Conservation (phyloP, 1,140 invertebrate species). For the Nephila pilipes region DNA sequence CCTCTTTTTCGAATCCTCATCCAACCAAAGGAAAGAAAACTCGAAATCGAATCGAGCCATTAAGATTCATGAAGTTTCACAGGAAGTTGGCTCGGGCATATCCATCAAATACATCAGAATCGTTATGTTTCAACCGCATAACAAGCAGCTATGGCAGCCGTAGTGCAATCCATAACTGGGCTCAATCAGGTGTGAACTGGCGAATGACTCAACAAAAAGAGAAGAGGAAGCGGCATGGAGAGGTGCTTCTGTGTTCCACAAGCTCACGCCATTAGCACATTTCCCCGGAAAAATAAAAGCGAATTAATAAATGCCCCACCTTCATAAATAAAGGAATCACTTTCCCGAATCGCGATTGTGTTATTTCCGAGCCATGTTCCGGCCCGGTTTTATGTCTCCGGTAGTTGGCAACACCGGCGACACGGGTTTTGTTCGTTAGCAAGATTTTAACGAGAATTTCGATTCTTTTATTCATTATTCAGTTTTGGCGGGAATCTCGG, state of each 20-base stretch:
- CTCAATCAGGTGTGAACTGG: constrained; percentile 53
- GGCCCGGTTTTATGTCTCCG: constrained; percentile 65
- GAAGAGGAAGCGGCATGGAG: constrained; percentile 49
- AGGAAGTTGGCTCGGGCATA: background rate
- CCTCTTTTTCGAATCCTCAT: background rate
- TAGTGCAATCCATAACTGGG: background rate
- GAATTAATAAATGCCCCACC: constrained; percentile 63
- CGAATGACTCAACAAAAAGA: constrained; percentile 50
- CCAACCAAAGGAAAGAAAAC: background rate
- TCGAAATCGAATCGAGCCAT: background rate
- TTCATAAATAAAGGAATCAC: constrained; percentile 69
- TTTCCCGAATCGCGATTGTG: constrained; percentile 66
- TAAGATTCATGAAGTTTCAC: background rate
- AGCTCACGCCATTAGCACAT: constrained; percentile 40
- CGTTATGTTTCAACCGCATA: background rate
- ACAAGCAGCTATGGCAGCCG: background rate
- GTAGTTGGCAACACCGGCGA: constrained; percentile 49
- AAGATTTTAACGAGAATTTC: constrained; percentile 58
- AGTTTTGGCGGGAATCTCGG: background rate
- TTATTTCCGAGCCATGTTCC: constrained; percentile 59
- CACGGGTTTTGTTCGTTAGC: constrained; percentile 27
- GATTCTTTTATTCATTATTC: constrained; percentile 53
- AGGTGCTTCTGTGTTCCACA: constrained; percentile 1
- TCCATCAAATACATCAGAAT: background rate
- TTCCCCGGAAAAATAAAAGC: constrained; percentile 62